Evolutionary conservation across 2,888 invertebrate genomes (phyloP).

Genomic region (Drosophila lacicola): DNA sequence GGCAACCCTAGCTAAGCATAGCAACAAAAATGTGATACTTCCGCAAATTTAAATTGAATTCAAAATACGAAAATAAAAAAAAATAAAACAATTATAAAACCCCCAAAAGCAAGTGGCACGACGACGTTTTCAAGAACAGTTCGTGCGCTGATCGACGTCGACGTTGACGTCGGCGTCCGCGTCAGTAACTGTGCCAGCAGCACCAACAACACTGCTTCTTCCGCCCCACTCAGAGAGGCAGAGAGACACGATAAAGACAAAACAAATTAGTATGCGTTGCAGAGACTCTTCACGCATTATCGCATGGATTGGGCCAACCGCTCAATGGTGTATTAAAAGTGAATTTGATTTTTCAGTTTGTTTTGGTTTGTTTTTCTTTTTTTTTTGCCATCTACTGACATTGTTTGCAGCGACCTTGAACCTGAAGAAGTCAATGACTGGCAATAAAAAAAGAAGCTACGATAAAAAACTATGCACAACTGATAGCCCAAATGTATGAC

Average conservation of each 20-base stretch:
- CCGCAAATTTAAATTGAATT: constrained; percentile 68
- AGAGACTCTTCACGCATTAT: constrained; percentile 43
- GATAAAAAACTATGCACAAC: constrained; percentile 26
- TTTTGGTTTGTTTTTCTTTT: constrained; percentile 45
- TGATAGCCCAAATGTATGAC: constrained; percentile 37
- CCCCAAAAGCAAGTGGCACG: constrained; percentile 19
- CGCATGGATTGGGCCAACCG: constrained; percentile 32
- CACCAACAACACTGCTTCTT: constrained; percentile 45
- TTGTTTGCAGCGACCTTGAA: constrained; percentile 67
- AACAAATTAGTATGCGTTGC: constrained; percentile 69
- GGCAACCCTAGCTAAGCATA: constrained; percentile 34
- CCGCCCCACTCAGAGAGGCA: constrained; percentile 34
- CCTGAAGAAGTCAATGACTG: constrained; percentile 76
- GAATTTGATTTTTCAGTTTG: constrained; percentile 65
- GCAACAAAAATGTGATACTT: constrained; percentile 50
- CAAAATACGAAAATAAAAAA: constrained; percentile 36
- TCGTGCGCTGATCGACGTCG: constrained; percentile 28
- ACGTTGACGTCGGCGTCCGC: constrained; percentile 13
- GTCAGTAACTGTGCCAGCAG: constrained; percentile 60
- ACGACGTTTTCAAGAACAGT: constrained; percentile 73
- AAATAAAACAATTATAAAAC: constrained; percentile 23
- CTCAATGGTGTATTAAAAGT: constrained; percentile 61
- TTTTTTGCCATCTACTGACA: constrained; percentile 48
- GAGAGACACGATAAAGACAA: constrained; percentile 1
- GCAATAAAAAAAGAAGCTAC: constrained; percentile 28